Evolutionary conservation across 2,113 vertebrate genomes (phyloP), one percentile per base, ranked within the genome.

Genomic region (Danionella cerebrum): DNA sequence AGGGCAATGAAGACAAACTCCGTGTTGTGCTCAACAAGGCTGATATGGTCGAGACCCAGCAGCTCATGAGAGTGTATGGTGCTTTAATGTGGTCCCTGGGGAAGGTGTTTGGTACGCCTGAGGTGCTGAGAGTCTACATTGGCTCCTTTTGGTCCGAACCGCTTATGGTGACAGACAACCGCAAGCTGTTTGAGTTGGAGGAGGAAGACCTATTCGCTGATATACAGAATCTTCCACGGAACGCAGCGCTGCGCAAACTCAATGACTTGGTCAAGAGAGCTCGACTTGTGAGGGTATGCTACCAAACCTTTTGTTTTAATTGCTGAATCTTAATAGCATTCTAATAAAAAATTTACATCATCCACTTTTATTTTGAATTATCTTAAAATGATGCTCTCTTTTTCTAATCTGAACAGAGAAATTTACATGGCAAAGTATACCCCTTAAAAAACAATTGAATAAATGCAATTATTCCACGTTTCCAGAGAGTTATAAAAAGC

Each of bases 11-110:
- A 81, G 94, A 97, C 85, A 97, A 97, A 83, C 89, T 97, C 74
- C 91, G 94, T 0, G 94, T 97, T 73, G 94, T 97, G 45, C 90
- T 97, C 45, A 97, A 97, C 90, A 97, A 97, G 76, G 94, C 94
- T 0, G 94, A 97, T 85, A 90, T 90, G 92, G 92, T 96, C 83
- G 92, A 91, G 53, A 94, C 94, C 1, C 94, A 96, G 84, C 94
- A 97, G 88, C 84, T 97, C 74, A 95, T 97, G 94, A 78, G 94
- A 0, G 94, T 97, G 22, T 97, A 97, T 5, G 94, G 94, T 0
- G 94, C 94, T 0, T 86, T 97, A 70, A 95, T 97, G 94, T 97
- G 94, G 94, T 92, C 93, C 1, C 83, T 97, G 76, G 94, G 94
- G 16, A 95, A 95, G 74, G 94, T 92, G 62, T 92, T 97, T 69